Evolutionary conservation across 2,797 vertebrate species (phyloP).

Genomic region (Heteromormyrus szaboi): DNA sequence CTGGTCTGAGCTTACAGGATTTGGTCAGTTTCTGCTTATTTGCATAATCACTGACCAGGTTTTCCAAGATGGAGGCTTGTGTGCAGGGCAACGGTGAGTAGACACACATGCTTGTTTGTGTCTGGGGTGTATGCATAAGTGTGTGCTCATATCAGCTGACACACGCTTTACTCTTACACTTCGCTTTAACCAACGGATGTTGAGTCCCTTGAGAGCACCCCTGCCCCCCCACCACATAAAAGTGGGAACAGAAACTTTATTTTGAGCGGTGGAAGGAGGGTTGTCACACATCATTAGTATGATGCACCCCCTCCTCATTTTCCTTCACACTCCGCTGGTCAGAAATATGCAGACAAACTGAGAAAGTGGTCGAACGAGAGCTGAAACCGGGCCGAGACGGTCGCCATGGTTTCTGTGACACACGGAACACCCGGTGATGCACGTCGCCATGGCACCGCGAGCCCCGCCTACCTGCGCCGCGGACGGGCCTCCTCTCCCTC

Average conservation of each 20-base stretch:
- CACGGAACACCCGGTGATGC: neutral
- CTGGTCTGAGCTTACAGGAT: neutral
- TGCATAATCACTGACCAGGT: neutral
- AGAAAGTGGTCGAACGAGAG: neutral
- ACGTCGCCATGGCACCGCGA: neutral
- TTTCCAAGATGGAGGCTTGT: neutral
- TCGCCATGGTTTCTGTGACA: neutral
- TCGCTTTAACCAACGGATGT: neutral
- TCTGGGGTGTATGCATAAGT: neutral
- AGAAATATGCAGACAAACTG: neutral
- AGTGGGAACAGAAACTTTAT: conserved; percentile 13
- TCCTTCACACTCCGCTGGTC: neutral
- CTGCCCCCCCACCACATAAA: neutral
- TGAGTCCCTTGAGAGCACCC: conserved; percentile 1
- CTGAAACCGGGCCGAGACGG: neutral
- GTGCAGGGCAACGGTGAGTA: neutral
- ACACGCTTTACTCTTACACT: neutral
- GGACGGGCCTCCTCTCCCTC: conserved; percentile 29
- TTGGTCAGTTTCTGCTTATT: neutral
- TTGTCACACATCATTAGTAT: neutral
- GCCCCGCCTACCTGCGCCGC: conserved; percentile 38
- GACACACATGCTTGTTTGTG: neutral
- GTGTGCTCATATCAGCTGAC: neutral
- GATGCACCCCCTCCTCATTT: neutral
- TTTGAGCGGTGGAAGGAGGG: neutral